Conservation (phyloP, 2,888 invertebrate species). For the Craniophora ligustri region DNA sequence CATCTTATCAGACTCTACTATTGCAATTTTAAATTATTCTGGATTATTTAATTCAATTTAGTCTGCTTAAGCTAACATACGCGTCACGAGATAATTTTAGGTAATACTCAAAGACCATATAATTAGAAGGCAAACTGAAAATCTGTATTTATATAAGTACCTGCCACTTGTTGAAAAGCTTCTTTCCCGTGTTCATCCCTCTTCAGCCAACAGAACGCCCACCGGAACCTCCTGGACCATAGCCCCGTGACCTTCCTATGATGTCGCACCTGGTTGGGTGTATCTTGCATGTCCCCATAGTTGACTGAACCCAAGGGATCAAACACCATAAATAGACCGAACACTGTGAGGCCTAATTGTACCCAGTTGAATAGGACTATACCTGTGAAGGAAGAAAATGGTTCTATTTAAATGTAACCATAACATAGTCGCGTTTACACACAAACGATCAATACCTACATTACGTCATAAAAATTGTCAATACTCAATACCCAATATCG, state of each 20-base stretch:
- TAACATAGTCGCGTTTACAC: no score
- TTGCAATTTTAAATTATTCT: no score
- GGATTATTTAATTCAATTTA: no score
- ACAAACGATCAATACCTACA: no score
- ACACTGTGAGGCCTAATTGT: constrained; percentile 91
- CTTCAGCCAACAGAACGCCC: constrained; percentile 93
- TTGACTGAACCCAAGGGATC: constrained; percentile 93
- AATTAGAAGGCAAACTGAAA: no score
- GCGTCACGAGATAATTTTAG: no score
- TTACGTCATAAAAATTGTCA: no score
- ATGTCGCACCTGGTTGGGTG: constrained; percentile 90
- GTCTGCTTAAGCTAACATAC: no score
- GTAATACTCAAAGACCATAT: no score
- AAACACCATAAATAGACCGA: constrained; percentile 93
- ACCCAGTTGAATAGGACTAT: constrained; percentile 95
- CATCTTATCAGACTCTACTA: no score
- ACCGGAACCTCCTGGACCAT: constrained; percentile 92
- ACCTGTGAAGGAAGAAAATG: constrained; percentile 78
- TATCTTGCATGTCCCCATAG: constrained; percentile 90
- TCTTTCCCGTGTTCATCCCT: constrained; percentile 93
- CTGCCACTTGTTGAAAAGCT: constrained; percentile 94
- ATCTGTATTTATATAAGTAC: constrained; percentile 67
- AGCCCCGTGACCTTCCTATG: constrained; percentile 92
- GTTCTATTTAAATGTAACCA: no score
- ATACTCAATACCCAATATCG: no score